Conservation (phyloP, 1,140 invertebrate species). For the Parapsyche elsis region DNA sequence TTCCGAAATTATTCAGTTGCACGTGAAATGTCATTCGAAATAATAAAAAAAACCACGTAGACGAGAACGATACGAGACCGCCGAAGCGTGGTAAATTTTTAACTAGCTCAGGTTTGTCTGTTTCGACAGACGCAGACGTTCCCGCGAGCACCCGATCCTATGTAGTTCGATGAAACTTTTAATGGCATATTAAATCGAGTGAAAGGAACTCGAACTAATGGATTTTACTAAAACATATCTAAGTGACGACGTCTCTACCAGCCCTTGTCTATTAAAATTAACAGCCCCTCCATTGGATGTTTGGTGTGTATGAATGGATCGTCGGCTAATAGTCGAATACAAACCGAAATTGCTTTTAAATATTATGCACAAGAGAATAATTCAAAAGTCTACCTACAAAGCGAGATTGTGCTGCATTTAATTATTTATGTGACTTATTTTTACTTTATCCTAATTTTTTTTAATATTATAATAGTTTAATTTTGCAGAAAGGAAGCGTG, state of each 20-base stretch:
- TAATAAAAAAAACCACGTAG: no score
- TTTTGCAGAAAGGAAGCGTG: neutral
- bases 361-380: neutral
- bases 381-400: no score
- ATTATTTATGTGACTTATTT: no score
- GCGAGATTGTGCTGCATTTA: no score
- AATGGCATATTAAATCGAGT: conserved; percentile 20
- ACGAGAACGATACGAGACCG: no score
- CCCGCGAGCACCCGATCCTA: no score
- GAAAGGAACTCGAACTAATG: conserved; percentile 28
- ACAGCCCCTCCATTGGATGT: neutral
- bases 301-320: neutral
- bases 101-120: no score
- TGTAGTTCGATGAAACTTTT: conserved; percentile 15
- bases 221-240: conserved; percentile 25
- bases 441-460: no score
- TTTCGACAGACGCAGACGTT: no score
- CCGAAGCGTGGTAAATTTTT: no score
- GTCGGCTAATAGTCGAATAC: no score
- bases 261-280: neutral
- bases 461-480: neutral
- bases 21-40: neutral
- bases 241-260: neutral
- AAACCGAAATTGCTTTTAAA: neutral
- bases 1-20: conserved; percentile 10